Conservation (phyloP, 1,140 invertebrate species). For the Homarus americanus region DNA sequence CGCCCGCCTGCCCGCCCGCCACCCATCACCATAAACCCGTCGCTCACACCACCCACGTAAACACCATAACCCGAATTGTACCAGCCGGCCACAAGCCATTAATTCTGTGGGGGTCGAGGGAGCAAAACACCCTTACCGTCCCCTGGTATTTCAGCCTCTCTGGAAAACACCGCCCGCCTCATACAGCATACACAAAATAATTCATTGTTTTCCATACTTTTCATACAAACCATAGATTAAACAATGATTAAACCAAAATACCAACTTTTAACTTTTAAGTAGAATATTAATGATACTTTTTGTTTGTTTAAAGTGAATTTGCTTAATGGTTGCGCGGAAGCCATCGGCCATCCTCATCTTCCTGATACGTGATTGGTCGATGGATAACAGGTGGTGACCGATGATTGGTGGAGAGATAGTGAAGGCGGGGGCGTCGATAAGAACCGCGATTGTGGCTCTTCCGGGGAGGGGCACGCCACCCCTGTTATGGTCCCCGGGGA, state of each 20-base stretch:
- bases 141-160: neutral
- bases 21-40: neutral
- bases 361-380: constrained; percentile 64
- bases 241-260: neutral
- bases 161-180: neutral
- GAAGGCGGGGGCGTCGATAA: constrained; percentile 51
- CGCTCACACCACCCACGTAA: neutral
- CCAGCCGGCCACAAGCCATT: constrained; percentile 18
- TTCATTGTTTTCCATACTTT: neutral
- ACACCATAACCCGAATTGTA: constrained; percentile 5
- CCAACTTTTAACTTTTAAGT: too few species aligned
- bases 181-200: neutral
- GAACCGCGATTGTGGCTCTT: constrained; percentile 54
- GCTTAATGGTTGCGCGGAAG: constrained; percentile 48
- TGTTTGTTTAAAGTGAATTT: constrained; percentile 23
- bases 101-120: neutral
- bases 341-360: constrained; percentile 42
- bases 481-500: constrained; percentile 21
- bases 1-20: neutral
- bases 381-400: constrained; percentile 58
- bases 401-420: constrained; percentile 65
- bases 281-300: too few species aligned
- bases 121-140: neutral
- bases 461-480: constrained; percentile 51
- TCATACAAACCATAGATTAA: neutral